phyloP scores from a whole-genome alignment of 64 coral and sea anemone genomes.

The Cladopsammia gracilis region DNA sequence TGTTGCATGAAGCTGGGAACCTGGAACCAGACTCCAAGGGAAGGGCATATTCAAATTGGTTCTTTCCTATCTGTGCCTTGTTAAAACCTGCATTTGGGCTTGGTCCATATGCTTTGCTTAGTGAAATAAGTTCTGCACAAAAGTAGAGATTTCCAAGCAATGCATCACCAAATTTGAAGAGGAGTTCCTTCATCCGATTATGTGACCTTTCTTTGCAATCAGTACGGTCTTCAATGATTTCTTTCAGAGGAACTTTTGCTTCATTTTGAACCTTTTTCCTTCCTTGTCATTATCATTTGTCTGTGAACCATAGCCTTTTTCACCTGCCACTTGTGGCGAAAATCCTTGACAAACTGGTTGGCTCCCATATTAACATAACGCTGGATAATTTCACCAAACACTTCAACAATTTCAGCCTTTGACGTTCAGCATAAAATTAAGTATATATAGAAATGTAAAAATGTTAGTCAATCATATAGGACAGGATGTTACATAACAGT shows the following conservation, averaged over 20 bases:
- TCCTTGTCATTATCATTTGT: slow-evolving; percentile 61
- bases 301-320: slow-evolving; percentile 51
- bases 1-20: background rate
- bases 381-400: background rate
- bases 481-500: too few species aligned
- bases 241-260: slow-evolving; percentile 25
- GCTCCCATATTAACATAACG: slow-evolving; percentile 30
- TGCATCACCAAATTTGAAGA: slow-evolving; percentile 53
- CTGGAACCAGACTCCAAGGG: slow-evolving; percentile 29
- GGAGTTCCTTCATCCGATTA: background rate
- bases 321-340: slow-evolving; percentile 26
- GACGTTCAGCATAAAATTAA: background rate
- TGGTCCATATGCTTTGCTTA: slow-evolving; percentile 16
- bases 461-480: too few species aligned
- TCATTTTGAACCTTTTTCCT: slow-evolving; percentile 19
- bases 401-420: background rate
- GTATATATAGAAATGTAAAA: too few species aligned
- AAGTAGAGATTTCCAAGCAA: background rate
- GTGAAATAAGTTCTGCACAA: background rate
- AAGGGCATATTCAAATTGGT: background rate
- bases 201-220: slow-evolving; percentile 28
- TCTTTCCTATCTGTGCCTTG: slow-evolving; percentile 21
- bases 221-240: background rate
- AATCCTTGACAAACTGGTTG: slow-evolving; percentile 62
- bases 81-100: background rate